These are phyloP conservation scores for Saccostrea echinata DNA, from an alignment of 1,140 invertebrate genomes.

Conservation along the genomic window DNA sequence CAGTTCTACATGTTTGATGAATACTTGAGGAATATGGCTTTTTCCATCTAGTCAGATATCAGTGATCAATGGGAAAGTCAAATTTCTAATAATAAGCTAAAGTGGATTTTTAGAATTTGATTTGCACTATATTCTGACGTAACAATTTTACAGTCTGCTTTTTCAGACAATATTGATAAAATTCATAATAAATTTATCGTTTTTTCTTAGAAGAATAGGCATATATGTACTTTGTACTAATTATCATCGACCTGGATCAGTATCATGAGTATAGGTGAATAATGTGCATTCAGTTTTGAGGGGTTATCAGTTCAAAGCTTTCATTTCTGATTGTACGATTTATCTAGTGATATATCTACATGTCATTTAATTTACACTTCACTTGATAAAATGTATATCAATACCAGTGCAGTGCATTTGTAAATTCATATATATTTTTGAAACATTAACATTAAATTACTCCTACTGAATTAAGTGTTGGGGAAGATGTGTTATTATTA, in stretches of 20 bases:
- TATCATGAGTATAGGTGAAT: not conserved
- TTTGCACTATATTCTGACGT: not conserved
- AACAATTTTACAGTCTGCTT: not conserved
- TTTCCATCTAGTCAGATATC: not conserved
- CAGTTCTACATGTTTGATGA: not conserved
- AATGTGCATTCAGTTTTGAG: not conserved
- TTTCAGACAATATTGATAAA: not conserved
- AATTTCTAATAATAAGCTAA: not conserved
- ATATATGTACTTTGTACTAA: not conserved
- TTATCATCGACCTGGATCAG: not conserved
- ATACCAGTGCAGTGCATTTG: not conserved
- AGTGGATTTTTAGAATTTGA: too few relatives aligned
- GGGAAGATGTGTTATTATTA: too few relatives aligned
- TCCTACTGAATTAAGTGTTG: too few relatives aligned
- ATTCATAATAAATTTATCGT: not conserved
- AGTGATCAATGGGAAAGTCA: not conserved
- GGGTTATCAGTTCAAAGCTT: slow-evolving; percentile 3
- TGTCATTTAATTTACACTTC: slow-evolving; percentile 23
- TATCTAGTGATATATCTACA: slow-evolving; percentile 6
- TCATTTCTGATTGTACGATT: slow-evolving; percentile 16
- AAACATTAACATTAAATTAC: too few relatives aligned
- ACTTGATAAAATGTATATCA: not conserved
- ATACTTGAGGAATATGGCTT: not conserved
- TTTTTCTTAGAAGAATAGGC: not conserved
- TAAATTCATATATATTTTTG: too few relatives aligned